Evolutionary conservation across 1,140 invertebrate genomes (phyloP).

Genomic region (Lordiphosa mommai): DNA sequence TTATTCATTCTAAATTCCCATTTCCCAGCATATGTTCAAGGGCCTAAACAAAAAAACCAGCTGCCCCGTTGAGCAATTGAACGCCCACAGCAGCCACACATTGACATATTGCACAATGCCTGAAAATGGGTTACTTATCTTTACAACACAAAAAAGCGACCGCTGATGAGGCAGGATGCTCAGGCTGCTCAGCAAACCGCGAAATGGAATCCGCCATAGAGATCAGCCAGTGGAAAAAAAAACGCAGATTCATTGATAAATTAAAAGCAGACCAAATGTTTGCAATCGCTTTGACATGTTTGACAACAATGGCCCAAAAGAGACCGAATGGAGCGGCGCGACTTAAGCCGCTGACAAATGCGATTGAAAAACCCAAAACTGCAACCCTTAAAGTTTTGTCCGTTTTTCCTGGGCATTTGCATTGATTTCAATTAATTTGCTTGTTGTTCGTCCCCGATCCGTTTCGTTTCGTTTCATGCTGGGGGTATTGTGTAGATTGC

Average conservation of each 20-base stretch:
- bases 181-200: slow-evolving; percentile 69
- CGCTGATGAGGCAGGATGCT: slow-evolving; percentile 25
- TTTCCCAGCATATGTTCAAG: slow-evolving; percentile 47
- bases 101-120: slow-evolving; percentile 31
- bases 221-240: slow-evolving; percentile 47
- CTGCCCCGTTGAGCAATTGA: slow-evolving; percentile 23
- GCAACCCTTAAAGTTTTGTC: slow-evolving; percentile 58
- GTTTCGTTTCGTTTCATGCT: neutral
- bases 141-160: slow-evolving; percentile 16
- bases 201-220: slow-evolving; percentile 62
- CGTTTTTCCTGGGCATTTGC: slow-evolving; percentile 50
- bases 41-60: slow-evolving; percentile 9
- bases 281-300: slow-evolving; percentile 78
- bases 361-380: slow-evolving; percentile 48
- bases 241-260: slow-evolving; percentile 66
- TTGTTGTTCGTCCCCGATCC: slow-evolving; percentile 50
- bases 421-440: slow-evolving; percentile 78
- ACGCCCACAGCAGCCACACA: slow-evolving; percentile 32
- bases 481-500: slow-evolving; percentile 46
- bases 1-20: neutral
- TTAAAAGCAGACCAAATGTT: slow-evolving; percentile 75
- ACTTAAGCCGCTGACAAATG: slow-evolving; percentile 75
- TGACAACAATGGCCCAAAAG: slow-evolving; percentile 58
- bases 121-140: slow-evolving; percentile 65
- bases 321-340: slow-evolving; percentile 6